Evolutionary conservation across 2,888 invertebrate species (phyloP).

Genomic region (Autographa pulchrina): DNA sequence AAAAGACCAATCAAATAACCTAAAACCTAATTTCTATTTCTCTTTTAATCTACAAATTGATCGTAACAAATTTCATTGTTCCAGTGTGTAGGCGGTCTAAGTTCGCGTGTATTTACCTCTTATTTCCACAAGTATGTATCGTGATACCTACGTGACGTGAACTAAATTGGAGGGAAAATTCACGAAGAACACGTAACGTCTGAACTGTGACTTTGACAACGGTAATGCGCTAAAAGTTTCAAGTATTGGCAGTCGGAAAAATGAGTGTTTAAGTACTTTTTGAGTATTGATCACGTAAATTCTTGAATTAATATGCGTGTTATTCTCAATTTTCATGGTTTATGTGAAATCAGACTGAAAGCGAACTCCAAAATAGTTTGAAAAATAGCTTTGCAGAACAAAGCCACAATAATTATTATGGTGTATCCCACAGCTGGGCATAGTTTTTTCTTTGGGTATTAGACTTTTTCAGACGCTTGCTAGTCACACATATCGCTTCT

Average conservation of each 20-base stretch:
- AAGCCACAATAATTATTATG: too few species aligned
- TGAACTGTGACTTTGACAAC: conserved; percentile 70
- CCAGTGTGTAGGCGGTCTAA: conserved; percentile 18
- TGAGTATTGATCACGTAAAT: not conserved
- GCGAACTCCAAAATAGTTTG: too few species aligned
- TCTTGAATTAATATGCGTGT: not conserved
- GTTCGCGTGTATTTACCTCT: conserved; percentile 58
- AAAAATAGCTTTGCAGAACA: too few species aligned
- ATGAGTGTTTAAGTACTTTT: conserved; percentile 54
- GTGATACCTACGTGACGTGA: conserved; percentile 74
- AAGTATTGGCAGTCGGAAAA: conserved; percentile 51
- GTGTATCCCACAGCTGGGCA: too few species aligned
- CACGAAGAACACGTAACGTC: conserved; percentile 70
- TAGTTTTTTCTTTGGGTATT: too few species aligned
- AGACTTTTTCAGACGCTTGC: too few species aligned
- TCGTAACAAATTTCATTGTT: conserved; percentile 52
- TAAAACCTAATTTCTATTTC: not conserved
- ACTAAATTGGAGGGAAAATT: conserved; percentile 62
- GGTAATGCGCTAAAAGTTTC: conserved; percentile 61
- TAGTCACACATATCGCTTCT: too few species aligned
- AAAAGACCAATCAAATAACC: conserved; percentile 5
- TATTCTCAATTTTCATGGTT: not conserved
- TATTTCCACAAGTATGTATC: conserved; percentile 62
- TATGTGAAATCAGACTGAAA: not conserved
- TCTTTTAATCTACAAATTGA: conserved; percentile 15